Percentiles rank a stretch among this genome's conserved stretches.
Evolutionary conservation across 1,140 invertebrate genomes (phyloP).

Genomic region (Ganaspis sp.): DNA sequence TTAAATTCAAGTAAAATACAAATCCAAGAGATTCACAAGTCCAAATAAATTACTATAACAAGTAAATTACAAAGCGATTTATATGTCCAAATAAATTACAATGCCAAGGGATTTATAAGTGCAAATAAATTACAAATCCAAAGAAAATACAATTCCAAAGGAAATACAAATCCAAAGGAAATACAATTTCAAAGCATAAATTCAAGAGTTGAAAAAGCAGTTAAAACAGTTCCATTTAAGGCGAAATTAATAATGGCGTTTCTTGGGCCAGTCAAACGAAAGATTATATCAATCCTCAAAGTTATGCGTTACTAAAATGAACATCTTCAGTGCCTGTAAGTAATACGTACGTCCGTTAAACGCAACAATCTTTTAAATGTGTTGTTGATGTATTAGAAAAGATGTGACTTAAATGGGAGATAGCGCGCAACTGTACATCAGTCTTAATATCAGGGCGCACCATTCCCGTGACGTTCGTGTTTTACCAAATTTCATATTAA

Average conservation of each 20-base stretch:
- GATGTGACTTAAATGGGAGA: constrained; percentile 65
- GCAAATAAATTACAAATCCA: too few species aligned
- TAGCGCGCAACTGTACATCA: constrained; percentile 77
- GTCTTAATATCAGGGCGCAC: constrained; percentile 77
- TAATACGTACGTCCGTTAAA: constrained; percentile 19
- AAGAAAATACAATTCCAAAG: too few species aligned
- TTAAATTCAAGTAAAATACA: too few species aligned
- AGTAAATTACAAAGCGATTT: too few species aligned
- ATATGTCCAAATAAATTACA: too few species aligned
- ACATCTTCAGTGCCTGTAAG: constrained; percentile 34
- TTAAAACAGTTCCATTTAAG: too few species aligned
- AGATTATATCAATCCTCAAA: not conserved
- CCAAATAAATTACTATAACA: too few species aligned
- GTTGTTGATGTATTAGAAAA: constrained; percentile 40
- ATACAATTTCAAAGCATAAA: too few species aligned
- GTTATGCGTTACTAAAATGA: constrained; percentile 27
- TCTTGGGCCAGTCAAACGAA: not conserved
- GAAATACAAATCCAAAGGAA: too few species aligned
- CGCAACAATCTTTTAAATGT: constrained; percentile 23
- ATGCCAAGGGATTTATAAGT: too few species aligned
- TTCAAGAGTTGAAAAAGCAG: too few species aligned
- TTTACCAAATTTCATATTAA: constrained; percentile 54
- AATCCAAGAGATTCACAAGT: too few species aligned
- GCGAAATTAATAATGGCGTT: not conserved
- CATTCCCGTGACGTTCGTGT: constrained; percentile 70